Evolutionary conservation across 2,113 vertebrate genomes (phyloP).

Genomic region (Hemiprocne comata): DNA sequence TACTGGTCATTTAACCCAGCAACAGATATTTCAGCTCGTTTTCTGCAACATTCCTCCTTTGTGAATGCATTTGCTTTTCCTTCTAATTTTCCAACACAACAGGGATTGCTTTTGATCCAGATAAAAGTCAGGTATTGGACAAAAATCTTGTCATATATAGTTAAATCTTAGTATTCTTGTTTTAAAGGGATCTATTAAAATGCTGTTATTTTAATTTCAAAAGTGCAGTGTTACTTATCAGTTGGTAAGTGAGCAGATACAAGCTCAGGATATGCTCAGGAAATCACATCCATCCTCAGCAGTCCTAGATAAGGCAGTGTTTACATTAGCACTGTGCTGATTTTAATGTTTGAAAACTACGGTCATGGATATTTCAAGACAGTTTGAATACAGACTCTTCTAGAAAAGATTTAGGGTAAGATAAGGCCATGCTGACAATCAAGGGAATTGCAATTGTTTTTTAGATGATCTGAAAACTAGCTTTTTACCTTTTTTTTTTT

Average conservation of each 20-base stretch:
- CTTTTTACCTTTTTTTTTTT: not conserved
- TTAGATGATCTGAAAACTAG: not conserved
- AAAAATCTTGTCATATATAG: not conserved
- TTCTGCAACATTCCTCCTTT: not conserved
- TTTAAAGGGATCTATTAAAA: not conserved
- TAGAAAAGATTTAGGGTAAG: not conserved
- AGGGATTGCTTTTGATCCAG: not conserved
- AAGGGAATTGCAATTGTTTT: not conserved
- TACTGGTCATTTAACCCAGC: not conserved
- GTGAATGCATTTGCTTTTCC: not conserved
- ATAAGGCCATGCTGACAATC: not conserved
- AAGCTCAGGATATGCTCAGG: conserved; percentile 49
- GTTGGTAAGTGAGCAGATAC: not conserved
- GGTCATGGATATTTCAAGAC: not conserved
- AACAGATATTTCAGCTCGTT: not conserved
- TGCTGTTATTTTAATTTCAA: not conserved
- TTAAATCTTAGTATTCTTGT: not conserved
- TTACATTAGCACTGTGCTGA: conserved; percentile 3
- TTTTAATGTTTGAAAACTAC: not conserved
- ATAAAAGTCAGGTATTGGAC: not conserved
- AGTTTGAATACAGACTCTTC: not conserved
- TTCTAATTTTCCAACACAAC: not conserved
- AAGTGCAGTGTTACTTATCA: not conserved
- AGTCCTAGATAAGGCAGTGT: conserved; percentile 24
- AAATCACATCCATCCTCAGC: conserved; percentile 28